Evolutionary conservation across 1,140 invertebrate genomes (phyloP).

Genomic region (Megalopta genalis): DNA sequence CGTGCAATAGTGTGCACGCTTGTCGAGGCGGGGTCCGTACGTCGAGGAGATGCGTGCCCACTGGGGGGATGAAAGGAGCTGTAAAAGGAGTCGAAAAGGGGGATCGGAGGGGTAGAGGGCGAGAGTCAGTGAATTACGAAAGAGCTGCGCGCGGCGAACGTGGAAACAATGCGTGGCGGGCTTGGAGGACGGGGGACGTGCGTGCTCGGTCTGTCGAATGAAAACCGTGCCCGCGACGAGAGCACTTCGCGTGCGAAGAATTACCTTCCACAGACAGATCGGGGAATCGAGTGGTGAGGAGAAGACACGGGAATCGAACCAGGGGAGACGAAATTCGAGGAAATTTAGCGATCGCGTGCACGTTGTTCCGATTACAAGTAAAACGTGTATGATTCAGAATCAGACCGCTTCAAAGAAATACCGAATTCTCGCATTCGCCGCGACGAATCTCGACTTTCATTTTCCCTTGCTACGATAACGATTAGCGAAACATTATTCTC

Average conservation of each 20-base stretch:
- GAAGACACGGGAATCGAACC: not conserved
- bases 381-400: too few species aligned
- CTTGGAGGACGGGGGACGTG: not conserved
- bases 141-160: slow-evolving; percentile 35
- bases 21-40: not conserved
- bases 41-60: slow-evolving; percentile 29
- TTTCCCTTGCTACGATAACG: too few species aligned
- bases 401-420: too few species aligned
- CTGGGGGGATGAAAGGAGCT: slow-evolving; percentile 7
- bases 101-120: not conserved
- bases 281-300: slow-evolving; percentile 21
- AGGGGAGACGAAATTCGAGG: not conserved
- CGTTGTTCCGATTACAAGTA: not conserved
- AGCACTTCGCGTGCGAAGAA: slow-evolving; percentile 47
- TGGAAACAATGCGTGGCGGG: slow-evolving; percentile 42
- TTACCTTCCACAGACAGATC: slow-evolving; percentile 38
- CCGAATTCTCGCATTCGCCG: too few species aligned
- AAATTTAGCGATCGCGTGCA: not conserved
- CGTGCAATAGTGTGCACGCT: not conserved
- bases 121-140: slow-evolving; percentile 36
- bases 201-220: slow-evolving; percentile 30
- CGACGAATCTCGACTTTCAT: too few species aligned
- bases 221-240: slow-evolving; percentile 34
- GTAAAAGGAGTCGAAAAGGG: not conserved
- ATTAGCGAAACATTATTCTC: too few species aligned